These are phyloP conservation scores for Vulpes ferrilata DNA, from an alignment of 2,113 vertebrate species.

Conservation along the genomic window DNA sequence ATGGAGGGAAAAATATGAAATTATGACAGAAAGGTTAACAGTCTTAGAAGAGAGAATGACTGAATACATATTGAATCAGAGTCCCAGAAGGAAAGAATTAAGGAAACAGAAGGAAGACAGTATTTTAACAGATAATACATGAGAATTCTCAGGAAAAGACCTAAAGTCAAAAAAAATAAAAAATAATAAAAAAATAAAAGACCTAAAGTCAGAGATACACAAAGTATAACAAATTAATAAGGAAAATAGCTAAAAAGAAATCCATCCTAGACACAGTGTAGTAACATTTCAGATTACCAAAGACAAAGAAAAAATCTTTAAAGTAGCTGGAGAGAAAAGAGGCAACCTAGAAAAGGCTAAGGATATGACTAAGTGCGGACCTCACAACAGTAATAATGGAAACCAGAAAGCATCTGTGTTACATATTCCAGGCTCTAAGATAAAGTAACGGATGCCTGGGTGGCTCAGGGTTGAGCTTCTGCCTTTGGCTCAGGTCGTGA, in stretches of 20 bases:
- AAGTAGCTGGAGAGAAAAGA: not conserved
- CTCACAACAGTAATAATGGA: not conserved
- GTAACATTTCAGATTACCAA: conserved; percentile 15
- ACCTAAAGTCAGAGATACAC: conserved; percentile 21
- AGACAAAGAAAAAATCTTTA: not conserved
- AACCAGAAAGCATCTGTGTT: not conserved
- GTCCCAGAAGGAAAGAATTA: not conserved
- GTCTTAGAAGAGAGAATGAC: not conserved
- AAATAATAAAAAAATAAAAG: not conserved
- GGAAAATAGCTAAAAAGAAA: conserved; percentile 35
- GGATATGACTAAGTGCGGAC: not conserved
- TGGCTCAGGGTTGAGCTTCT: no score
- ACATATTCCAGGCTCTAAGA: not conserved
- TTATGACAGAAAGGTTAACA: conserved; percentile 30
- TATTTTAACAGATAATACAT: conserved; percentile 30
- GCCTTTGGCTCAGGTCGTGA: no score
- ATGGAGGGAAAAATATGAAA: conserved; percentile 4
- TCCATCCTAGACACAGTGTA: not conserved
- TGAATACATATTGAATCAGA: not conserved
- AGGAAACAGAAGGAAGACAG: conserved; percentile 29
- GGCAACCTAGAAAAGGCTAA: not conserved
- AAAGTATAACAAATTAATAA: conserved; percentile 9
- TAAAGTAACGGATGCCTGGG: not conserved
- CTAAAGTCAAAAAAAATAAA: not conserved
- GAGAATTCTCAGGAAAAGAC: conserved; percentile 33